Base-by-base conservation (phyloP, 2,797 vertebrate genomes). In the Enteromius radiatus region DNA sequence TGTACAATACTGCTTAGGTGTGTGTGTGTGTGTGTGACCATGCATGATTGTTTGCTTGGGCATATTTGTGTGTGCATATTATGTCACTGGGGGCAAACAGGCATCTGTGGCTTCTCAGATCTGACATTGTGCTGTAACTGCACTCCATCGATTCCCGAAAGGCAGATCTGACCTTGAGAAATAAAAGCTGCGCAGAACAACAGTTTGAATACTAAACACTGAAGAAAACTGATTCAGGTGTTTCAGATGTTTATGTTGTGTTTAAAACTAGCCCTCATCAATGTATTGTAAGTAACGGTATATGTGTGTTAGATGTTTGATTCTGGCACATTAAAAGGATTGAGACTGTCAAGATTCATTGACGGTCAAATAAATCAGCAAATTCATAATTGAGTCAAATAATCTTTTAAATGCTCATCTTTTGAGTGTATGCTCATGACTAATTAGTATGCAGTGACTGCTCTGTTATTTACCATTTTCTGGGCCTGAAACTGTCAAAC, bases 131-230 rank as follows among this genome's bases (percentile, higher is more conserved):
- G 82, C 82, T 83, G 68, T 69, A 83, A 81, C 63, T 86, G 84
- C 84, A 86, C 77, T 86, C 49, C 68, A 86, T 81, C 45, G 36
- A 71, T 82, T 84, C 82, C 82, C 52, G 33, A 84, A 81, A 86
- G 80, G 82, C 82, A 83, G 54, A 65, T 64, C 45, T 78, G 86
- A 87, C 87, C 87, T 88, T 88, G 86, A 87, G 78, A 81, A 80
- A 49, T 73, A 78, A 59, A 84, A 59, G 76, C 84, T 73, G 45
- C 77, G 67, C 77, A 74, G 59, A 77, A 45, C 59, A 83, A 70
- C 75, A 73, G 17, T 49, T 59, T 59, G 84, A 86, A 83, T 86
- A 80, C 80, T 84, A 82, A 87, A 73, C 68, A 67, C 68, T 49
- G 11, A 54, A 59, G 59, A 43, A 64, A 36, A 74, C 78, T 26